Evolutionary conservation across 2,888 invertebrate genomes (phyloP).

Genomic region (Apoderus coryli): DNA sequence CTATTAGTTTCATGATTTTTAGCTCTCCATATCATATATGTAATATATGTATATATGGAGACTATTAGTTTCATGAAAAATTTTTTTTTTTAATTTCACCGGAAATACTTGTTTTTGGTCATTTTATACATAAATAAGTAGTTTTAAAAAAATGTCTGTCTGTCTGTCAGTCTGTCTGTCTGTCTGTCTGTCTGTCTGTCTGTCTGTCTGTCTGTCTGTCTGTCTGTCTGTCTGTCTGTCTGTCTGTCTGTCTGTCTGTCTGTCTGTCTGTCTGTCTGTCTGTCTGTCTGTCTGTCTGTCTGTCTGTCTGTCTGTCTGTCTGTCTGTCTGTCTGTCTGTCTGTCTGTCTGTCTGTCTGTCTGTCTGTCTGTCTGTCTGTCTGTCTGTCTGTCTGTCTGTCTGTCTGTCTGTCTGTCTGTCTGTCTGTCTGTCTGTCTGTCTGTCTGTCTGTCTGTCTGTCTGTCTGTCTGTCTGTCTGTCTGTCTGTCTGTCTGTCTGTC

Average conservation of each 20-base stretch:
- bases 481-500: constrained; percentile 10
- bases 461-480: constrained; percentile 8
- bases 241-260: constrained; percentile 11
- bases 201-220: constrained; percentile 10
- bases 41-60: too few relatives aligned
- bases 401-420: constrained; percentile 10
- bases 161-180: too few relatives aligned
- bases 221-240: constrained; percentile 11
- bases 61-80: too few relatives aligned
- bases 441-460: constrained; percentile 10
- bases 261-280: constrained; percentile 11
- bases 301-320: constrained; percentile 11
- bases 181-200: constrained; percentile 10
- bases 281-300: constrained; percentile 11
- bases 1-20: too few relatives aligned
- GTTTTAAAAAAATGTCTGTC: too few relatives aligned
- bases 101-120: too few relatives aligned
- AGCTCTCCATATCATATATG: too few relatives aligned
- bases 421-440: constrained; percentile 9
- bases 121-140: too few relatives aligned
- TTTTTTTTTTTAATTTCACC: too few relatives aligned
- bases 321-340: constrained; percentile 11
- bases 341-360: constrained; percentile 11
- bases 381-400: constrained; percentile 11
- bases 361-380: constrained; percentile 11